phyloP scores from a whole-genome alignment of 2,113 vertebrate genomes.

The Pithys albifrons region DNA sequence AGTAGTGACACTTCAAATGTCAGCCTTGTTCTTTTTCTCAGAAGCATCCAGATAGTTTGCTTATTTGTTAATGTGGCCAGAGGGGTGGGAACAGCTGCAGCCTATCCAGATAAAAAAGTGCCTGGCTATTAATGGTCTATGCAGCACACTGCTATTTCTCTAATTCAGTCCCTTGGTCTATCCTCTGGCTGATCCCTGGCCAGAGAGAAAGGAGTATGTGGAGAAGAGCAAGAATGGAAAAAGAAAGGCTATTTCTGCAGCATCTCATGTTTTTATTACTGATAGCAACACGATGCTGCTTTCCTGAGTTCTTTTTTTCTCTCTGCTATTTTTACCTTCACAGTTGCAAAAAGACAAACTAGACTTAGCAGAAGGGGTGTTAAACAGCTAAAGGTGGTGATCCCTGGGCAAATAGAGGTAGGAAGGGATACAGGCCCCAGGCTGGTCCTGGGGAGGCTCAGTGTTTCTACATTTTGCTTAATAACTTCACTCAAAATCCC shows the following conservation, averaged over 20 bases:
- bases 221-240: neutral
- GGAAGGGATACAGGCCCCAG: neutral
- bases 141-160: neutral
- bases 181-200: neutral
- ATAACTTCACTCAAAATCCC: neutral
- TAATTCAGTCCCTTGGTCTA: neutral
- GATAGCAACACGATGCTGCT: neutral
- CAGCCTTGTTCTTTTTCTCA: neutral
- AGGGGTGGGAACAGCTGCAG: slow-evolving; percentile 27
- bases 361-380: neutral
- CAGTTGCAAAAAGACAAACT: neutral
- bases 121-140: neutral
- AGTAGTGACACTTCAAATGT: slow-evolving; percentile 12
- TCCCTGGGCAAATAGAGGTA: neutral
- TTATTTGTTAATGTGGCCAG: neutral
- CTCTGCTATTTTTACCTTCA: neutral
- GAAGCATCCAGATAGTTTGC: neutral
- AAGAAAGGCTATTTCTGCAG: neutral
- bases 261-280: neutral
- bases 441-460: neutral
- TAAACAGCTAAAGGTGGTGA: neutral
- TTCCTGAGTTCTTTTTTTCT: neutral
- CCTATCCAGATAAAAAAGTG: neutral
- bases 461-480: neutral
- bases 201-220: neutral